These are phyloP conservation scores for Temnothorax rugatulus DNA, from an alignment of 2,888 invertebrate species.

Conservation along the genomic window DNA sequence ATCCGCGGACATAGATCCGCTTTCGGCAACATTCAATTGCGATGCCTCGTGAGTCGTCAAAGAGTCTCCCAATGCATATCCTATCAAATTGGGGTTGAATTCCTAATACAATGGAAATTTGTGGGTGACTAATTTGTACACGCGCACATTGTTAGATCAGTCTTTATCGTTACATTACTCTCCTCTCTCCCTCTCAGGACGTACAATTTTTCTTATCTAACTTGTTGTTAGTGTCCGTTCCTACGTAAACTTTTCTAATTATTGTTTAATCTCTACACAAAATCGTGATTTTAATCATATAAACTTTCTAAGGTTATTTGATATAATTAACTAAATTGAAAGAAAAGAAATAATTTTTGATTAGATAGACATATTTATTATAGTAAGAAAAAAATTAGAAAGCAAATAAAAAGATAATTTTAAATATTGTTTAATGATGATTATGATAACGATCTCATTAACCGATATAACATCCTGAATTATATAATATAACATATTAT, in stretches of 20 bases:
- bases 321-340: not conserved
- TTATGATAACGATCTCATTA: not conserved
- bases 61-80: slow-evolving; percentile 88
- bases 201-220: not conserved
- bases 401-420: not conserved
- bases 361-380: not conserved
- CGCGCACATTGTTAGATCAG: not conserved
- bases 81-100: slow-evolving; percentile 89
- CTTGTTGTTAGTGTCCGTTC: not conserved
- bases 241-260: not conserved
- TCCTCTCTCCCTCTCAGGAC: not conserved
- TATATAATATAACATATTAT: not conserved
- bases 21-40: slow-evolving; percentile 89
- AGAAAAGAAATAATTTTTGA: not conserved
- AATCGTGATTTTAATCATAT: not conserved
- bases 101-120: slow-evolving; percentile 80
- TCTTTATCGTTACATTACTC: not conserved
- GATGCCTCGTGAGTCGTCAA: slow-evolving; percentile 86
- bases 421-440: not conserved
- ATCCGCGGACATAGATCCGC: slow-evolving; percentile 88
- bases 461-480: not conserved
- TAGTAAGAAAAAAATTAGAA: not conserved
- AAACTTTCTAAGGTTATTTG: not conserved
- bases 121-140: not conserved
- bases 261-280: not conserved